These are phyloP conservation scores for Baronia brevicornis DNA, from an alignment of 2,888 invertebrate species.

Conservation along the genomic window DNA sequence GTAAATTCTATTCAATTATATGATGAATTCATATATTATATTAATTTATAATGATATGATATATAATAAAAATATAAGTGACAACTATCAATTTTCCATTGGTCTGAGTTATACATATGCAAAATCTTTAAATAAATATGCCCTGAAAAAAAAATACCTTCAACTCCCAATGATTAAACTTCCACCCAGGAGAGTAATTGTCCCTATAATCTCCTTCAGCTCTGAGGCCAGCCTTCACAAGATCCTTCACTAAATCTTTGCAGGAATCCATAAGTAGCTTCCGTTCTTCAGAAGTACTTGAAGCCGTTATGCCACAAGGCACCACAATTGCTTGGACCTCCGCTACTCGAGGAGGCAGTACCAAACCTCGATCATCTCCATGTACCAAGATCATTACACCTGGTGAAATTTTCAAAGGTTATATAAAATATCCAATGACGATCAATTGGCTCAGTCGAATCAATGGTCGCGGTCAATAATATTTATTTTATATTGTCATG, in stretches of 20 bases:
- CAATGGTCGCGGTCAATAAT: too few relatives aligned
- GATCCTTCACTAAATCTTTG: conserved; percentile 77
- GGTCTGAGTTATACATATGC: background rate
- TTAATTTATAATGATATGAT: too few relatives aligned
- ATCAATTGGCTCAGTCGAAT: too few relatives aligned
- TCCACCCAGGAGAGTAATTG: conserved; percentile 99
- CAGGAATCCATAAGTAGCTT: conserved; percentile 81
- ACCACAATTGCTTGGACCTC: conserved; percentile 91
- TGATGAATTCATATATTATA: too few relatives aligned
- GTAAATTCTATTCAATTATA: too few relatives aligned
- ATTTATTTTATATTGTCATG: too few relatives aligned
- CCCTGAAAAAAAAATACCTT: too few relatives aligned
- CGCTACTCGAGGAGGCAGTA: conserved; percentile 95
- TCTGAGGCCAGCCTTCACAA: conserved; percentile 79
- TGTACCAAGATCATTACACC: conserved; percentile 94
- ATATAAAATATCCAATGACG: too few relatives aligned
- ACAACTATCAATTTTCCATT: background rate
- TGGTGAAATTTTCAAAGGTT: conserved; percentile 26
- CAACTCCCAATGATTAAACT: conserved; percentile 97
- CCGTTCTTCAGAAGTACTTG: conserved; percentile 82
- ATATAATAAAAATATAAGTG: too few relatives aligned
- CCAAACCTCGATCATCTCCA: conserved; percentile 96
- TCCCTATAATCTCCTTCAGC: conserved; percentile 92
- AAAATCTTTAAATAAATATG: conserved; percentile 10
- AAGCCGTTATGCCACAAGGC: conserved; percentile 96